Conservation (phyloP, 2,888 invertebrate species). For the Drosophila meridionalis region DNA sequence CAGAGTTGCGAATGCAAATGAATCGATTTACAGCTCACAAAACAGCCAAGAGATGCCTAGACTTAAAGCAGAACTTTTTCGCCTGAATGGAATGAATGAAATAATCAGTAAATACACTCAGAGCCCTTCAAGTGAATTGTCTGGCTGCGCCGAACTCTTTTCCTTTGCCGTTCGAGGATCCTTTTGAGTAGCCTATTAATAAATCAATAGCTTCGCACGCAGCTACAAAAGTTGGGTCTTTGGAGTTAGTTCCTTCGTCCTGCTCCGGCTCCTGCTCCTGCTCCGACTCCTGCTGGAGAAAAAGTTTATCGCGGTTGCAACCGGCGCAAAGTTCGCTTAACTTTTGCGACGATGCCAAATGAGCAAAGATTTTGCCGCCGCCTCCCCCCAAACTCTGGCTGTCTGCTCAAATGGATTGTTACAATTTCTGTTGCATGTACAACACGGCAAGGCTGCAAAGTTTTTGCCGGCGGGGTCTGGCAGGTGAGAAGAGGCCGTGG, state of each 20-base stretch:
- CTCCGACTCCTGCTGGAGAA: constrained; percentile 14
- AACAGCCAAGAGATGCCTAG: not conserved
- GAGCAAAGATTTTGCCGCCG: constrained; percentile 53
- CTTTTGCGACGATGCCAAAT: constrained; percentile 62
- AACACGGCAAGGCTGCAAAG: constrained; percentile 39
- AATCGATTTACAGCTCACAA: not conserved
- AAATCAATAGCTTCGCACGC: constrained; percentile 70
- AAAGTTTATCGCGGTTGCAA: constrained; percentile 73
- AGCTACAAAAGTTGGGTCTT: constrained; percentile 56
- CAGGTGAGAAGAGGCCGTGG: not conserved
- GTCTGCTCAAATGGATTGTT: constrained; percentile 41
- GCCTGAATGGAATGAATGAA: constrained; percentile 22
- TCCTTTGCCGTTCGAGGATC: not conserved
- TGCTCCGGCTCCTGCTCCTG: not conserved
- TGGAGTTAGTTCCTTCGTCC: not conserved
- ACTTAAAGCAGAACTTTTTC: constrained; percentile 7
- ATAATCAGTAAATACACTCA: constrained; percentile 21
- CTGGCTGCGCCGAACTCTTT: not conserved
- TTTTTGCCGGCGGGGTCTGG: constrained; percentile 3
- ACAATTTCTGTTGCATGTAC: constrained; percentile 62
- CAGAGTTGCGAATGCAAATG: not conserved
- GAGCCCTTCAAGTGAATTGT: constrained; percentile 5
- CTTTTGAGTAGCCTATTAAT: constrained; percentile 60
- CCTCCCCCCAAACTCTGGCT: not conserved
- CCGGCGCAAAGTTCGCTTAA: constrained; percentile 68